Evolutionary conservation across 2,113 vertebrate genomes (phyloP), one percentile per base, ranked within the genome.

Genomic region (Aleadryas rufinucha): DNA sequence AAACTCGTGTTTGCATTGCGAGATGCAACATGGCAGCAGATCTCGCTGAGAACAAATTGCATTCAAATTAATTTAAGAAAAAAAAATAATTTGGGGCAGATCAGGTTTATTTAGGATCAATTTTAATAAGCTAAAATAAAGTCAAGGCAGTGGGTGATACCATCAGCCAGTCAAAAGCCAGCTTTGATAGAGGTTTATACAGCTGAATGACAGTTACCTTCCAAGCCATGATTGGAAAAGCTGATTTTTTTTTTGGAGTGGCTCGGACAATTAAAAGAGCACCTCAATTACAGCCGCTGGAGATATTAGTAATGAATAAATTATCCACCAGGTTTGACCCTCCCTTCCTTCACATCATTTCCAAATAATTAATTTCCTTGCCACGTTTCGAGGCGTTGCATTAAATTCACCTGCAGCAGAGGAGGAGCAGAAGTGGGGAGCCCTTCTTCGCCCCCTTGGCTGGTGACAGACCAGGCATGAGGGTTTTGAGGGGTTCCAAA

Each of bases 101-200:
- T 98, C 97, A 96, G 88, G 95, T 98, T 97, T 97, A 95, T 97
- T 98, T 97, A 97, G 97, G 92, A 97, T 98, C 97, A 91, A 90
- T 98, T 97, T 97, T 97, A 98, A 97, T 94, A 96, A 97, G 97
- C 97, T 95, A 93, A 96, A 98, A 97, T 97, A 95, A 95, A 97
- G 96, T 77, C 92, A 71, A 95, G 93, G 88, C 88, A 35, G 47
- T 27, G 59, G 93, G 90, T 92, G 92, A 96, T 96, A 80, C 71
- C 91, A 95, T 95, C 94, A 97, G 93, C 95, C 94, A 85, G 57
- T 78, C 85, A 89, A 95, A 96, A 97, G 82, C 76, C 90, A 89
- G 9, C 53, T 84, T 70, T 91, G 97, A 96, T 85, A 71, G 94
- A 75, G 82, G 57, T 87, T 97, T 91, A 24, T 80, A 15, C 78